Evolutionary conservation across 2,797 vertebrate genomes (phyloP).

Genomic region (Amblyraja radiata): DNA sequence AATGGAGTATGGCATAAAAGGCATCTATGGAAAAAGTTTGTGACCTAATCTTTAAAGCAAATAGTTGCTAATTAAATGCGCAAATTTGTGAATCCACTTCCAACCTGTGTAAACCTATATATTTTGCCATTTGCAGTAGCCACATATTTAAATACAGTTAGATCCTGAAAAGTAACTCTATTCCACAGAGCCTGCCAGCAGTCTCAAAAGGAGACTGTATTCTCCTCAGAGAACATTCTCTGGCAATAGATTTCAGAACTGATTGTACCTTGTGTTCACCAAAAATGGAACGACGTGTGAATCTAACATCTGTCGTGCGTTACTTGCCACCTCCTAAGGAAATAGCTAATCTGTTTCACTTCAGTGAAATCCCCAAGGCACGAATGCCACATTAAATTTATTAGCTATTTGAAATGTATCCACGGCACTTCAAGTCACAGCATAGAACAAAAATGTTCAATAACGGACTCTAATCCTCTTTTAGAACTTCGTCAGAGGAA

Average conservation of each 20-base stretch:
- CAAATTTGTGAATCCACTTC: background rate
- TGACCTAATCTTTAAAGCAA: too few relatives aligned
- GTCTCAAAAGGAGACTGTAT: background rate
- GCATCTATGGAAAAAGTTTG: too few relatives aligned
- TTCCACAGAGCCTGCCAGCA: background rate
- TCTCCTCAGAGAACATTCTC: constrained; percentile 23
- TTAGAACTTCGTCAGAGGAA: background rate
- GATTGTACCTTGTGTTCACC: constrained; percentile 40
- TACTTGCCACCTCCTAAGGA: background rate
- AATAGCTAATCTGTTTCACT: constrained; percentile 5
- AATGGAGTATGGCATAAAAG: background rate
- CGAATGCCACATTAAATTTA: background rate
- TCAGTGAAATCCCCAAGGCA: constrained; percentile 22
- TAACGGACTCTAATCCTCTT: background rate
- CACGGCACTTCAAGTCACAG: background rate
- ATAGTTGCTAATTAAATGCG: background rate
- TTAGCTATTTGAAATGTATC: background rate
- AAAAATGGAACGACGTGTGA: constrained; percentile 39
- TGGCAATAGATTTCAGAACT: constrained; percentile 40
- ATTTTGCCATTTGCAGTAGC: background rate
- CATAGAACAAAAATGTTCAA: background rate
- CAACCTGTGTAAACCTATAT: background rate
- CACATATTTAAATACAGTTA: background rate
- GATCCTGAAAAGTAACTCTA: background rate
- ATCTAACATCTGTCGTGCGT: constrained; percentile 9